phyloP scores from a whole-genome alignment of 2,888 invertebrate genomes.

The Agonopterix arenella region DNA sequence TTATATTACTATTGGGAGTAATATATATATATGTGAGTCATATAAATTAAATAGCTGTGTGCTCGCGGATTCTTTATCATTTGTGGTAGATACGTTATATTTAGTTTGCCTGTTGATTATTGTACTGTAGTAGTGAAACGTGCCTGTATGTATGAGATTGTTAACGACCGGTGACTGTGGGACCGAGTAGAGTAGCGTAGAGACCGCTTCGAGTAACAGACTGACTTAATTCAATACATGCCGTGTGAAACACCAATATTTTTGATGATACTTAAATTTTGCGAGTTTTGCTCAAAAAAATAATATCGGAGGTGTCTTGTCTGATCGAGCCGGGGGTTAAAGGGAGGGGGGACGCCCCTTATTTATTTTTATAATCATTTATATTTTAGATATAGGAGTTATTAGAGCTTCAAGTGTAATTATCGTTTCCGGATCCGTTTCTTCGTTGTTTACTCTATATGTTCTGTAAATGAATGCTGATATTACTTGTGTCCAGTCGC shows the following conservation, averaged over 20 bases:
- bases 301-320: conserved; percentile 27
- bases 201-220: conserved; percentile 5
- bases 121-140: conserved; percentile 26
- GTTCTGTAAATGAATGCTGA: conserved; percentile 25
- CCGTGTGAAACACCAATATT: conserved; percentile 28
- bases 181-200: neutral
- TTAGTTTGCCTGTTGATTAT: conserved; percentile 49
- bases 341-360: conserved; percentile 58
- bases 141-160: conserved; percentile 25
- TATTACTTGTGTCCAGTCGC: conserved; percentile 17
- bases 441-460: conserved; percentile 16
- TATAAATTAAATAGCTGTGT: conserved; percentile 28
- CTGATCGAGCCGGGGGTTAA: conserved; percentile 32
- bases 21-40: conserved; percentile 34
- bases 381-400: conserved; percentile 63
- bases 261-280: conserved; percentile 30
- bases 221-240: conserved; percentile 5
- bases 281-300: conserved; percentile 41
- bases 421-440: conserved; percentile 34
- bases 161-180: neutral
- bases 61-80: conserved; percentile 33
- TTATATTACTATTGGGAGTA: conserved; percentile 21
- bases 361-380: conserved; percentile 76
- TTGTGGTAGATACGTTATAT: conserved; percentile 41
- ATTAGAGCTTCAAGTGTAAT: conserved; percentile 54